phyloP scores from a whole-genome alignment of 2,113 vertebrate species.

The Leptodactylus fuscus region DNA sequence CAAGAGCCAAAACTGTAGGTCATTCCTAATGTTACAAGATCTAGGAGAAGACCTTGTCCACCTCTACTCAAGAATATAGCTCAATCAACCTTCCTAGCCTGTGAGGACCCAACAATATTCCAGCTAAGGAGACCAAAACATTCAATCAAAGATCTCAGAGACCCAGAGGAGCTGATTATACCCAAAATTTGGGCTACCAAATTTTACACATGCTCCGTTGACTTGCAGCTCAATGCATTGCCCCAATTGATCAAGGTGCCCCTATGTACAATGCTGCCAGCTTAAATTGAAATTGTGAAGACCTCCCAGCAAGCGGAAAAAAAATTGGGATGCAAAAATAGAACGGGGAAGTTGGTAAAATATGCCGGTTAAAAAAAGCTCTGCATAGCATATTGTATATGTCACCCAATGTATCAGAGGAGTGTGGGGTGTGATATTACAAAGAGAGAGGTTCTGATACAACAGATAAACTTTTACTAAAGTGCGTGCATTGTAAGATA shows the following conservation, averaged over 20 bases:
- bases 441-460: not conserved
- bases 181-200: no score
- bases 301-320: conserved; percentile 25
- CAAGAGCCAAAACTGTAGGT: not conserved
- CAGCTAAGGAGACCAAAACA: not conserved
- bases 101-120: not conserved
- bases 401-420: conserved; percentile 9
- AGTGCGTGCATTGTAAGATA: not conserved
- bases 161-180: not conserved
- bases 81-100: not conserved
- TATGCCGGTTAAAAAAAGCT: conserved; percentile 32
- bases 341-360: not conserved
- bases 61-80: not conserved
- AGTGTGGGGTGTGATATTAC: not conserved
- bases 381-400: conserved; percentile 40
- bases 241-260: not conserved
- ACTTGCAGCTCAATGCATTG: not conserved
- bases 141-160: not conserved
- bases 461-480: conserved; percentile 25
- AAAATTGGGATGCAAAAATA: conserved; percentile 14
- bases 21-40: not conserved
- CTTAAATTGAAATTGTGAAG: not conserved
- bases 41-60: not conserved
- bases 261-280: not conserved
- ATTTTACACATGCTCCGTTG: not conserved